These are phyloP conservation scores for Thymelicus acteon DNA, from an alignment of 2,888 invertebrate genomes.

Conservation along the genomic window DNA sequence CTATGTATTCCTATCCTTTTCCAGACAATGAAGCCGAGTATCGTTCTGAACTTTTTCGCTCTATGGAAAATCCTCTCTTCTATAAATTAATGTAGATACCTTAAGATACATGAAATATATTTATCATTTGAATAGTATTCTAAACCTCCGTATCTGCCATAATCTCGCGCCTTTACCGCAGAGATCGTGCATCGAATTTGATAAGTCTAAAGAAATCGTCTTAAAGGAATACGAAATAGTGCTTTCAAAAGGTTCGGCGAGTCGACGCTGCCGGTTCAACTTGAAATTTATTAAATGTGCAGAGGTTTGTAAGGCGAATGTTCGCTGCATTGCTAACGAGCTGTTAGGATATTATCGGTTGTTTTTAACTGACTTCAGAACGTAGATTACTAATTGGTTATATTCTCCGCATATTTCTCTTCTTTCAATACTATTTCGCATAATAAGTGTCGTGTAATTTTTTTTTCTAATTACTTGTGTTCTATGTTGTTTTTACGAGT, in stretches of 20 bases:
- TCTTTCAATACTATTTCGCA: too few species aligned
- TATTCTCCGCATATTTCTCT: too few species aligned
- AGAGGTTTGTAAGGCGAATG: slow-evolving; percentile 13
- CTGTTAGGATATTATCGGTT: not conserved
- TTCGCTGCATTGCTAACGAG: slow-evolving; percentile 12
- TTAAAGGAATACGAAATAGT: slow-evolving; percentile 49
- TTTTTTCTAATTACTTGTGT: too few species aligned
- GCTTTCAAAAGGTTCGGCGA: slow-evolving; percentile 17
- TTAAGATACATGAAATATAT: not conserved
- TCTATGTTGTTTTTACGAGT: too few species aligned
- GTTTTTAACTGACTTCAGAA: slow-evolving; percentile 4
- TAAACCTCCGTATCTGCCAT: slow-evolving; percentile 18
- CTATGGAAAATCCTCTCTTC: too few species aligned
- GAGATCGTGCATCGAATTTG: slow-evolving; percentile 47
- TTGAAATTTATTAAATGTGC: slow-evolving; percentile 25
- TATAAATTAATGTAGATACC: too few species aligned
- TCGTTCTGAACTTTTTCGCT: too few species aligned
- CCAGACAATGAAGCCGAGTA: too few species aligned
- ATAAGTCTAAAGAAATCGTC: slow-evolving; percentile 52
- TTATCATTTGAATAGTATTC: slow-evolving; percentile 3
- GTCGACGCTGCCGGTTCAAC: slow-evolving; percentile 11
- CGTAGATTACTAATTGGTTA: not conserved
- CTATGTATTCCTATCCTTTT: too few species aligned
- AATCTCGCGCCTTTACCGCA: slow-evolving; percentile 45
- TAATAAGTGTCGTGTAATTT: too few species aligned